Conservation (phyloP, 1,140 invertebrate genomes). For the Holotrichia oblita region DNA sequence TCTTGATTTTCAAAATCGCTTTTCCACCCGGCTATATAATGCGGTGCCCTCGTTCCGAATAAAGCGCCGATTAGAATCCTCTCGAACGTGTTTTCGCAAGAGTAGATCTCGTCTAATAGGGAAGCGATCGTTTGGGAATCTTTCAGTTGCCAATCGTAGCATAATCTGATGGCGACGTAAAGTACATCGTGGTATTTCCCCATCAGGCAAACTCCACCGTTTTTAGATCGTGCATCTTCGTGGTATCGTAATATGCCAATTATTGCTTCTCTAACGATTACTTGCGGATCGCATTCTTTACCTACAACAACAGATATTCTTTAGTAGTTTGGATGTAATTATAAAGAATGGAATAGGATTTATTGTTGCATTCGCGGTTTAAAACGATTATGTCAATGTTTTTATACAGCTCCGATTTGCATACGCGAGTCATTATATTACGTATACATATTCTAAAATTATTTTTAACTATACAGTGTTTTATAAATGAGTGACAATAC, state of each 20-base stretch:
- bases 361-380: neutral
- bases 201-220: conserved; percentile 77
- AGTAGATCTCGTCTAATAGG: conserved; percentile 76
- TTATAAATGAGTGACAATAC: too few species aligned
- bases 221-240: conserved; percentile 67
- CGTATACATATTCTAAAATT: neutral
- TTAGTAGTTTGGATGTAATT: neutral
- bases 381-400: neutral
- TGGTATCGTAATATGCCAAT: conserved; percentile 71
- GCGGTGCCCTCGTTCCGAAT: conserved; percentile 78
- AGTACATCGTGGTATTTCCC: conserved; percentile 85
- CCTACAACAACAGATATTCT: conserved; percentile 62
- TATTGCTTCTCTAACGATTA: conserved; percentile 71
- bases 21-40: conserved; percentile 84
- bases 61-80: conserved; percentile 80
- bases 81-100: conserved; percentile 83
- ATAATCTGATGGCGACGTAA: conserved; percentile 79
- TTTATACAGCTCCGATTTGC: neutral
- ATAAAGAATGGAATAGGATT: neutral
- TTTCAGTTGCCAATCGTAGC: conserved; percentile 78
- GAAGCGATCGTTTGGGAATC: conserved; percentile 73
- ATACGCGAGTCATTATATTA: neutral
- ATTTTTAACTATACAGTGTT: too few species aligned
- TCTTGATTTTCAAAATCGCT: conserved; percentile 80
- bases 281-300: conserved; percentile 66